These are phyloP conservation scores for Bujurquina vittata DNA, from an alignment of 2,113 vertebrate species.

Conservation along the genomic window DNA sequence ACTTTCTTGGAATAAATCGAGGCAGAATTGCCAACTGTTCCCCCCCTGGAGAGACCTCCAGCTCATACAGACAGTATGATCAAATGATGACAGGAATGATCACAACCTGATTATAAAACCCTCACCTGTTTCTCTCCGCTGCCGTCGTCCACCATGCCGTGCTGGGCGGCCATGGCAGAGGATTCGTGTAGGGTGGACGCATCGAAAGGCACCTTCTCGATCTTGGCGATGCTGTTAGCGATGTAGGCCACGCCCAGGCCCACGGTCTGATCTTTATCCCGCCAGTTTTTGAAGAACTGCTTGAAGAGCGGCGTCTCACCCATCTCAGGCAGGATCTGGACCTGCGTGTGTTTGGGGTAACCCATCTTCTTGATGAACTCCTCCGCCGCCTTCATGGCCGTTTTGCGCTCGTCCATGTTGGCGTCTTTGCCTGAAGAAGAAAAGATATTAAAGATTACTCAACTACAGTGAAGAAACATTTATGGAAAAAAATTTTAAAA, in stretches of 20 bases:
- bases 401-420: conserved; percentile 92
- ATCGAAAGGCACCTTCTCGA: conserved; percentile 91
- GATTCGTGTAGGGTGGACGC: conserved; percentile 89
- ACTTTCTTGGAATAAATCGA: too few species aligned
- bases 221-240: conserved; percentile 91
- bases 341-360: conserved; percentile 93
- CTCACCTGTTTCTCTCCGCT: conserved; percentile 88
- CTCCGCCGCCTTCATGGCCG: conserved; percentile 89
- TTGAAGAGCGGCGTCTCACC: conserved; percentile 98
- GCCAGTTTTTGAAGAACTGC: conserved; percentile 99
- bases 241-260: conserved; percentile 90
- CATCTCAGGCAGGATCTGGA: conserved; percentile 92
- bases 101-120: background rate
- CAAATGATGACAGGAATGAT: background rate
- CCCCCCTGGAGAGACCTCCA: too few species aligned
- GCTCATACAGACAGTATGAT: background rate
- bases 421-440: conserved; percentile 87
- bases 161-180: conserved; percentile 93
- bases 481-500: background rate
- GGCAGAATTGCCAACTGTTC: too few species aligned
- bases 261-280: conserved; percentile 90
- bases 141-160: conserved; percentile 95
- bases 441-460: background rate
- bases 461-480: background rate
- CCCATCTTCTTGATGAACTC: conserved; percentile 97